Base-by-base conservation (phyloP, 2,113 vertebrate species). In the Oenanthe oenanthe region DNA sequence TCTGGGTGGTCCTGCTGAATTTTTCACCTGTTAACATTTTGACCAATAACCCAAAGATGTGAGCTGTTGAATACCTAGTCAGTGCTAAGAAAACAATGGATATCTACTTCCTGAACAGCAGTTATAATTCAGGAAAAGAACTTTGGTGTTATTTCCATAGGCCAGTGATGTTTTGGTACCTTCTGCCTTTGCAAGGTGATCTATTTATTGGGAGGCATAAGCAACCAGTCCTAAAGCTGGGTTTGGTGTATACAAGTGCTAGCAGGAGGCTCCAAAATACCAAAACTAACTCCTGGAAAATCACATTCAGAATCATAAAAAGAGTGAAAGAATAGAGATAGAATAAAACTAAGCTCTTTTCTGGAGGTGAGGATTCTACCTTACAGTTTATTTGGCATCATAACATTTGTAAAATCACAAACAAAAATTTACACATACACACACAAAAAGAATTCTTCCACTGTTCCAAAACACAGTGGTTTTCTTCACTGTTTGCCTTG, bases 401-500 rank as follows among this genome's bases (percentile, higher is more conserved):
- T 47, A 88, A 45, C n/a, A 13, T 45, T 62, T 82, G 6, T 45
- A 73, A 85, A 92, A 81, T 57, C 43, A 38, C 36, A 34, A 72
- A 28, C 13, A 91, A 56, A 96, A 81, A 66, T 43, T 77, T 77
- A 28, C n/a, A 45, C 25, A 48, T 32, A 28, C 31, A 75, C 9
- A 67, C 17, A 24, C 22, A 57, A 56, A 32, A 34, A 58, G 6
- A 82, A 12, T 68, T 56, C 25, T 79, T 47, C 51, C 21, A 9
- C 57, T 56, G 15, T 50, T 95, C 89, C 80, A 70, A 56, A 94
- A 92, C 65, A 58, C 88, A 71, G 85, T 45, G 89, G 67, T 31
- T 94, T 85, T 67, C 47, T 93, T 86, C 63, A 63, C 81, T 57
- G 45, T 72, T 94, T 95, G 88, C 90, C 93, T 93, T 75, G 74